Evolutionary conservation across 2,797 vertebrate genomes (phyloP).

Genomic region (Loris lydekkerianus): DNA sequence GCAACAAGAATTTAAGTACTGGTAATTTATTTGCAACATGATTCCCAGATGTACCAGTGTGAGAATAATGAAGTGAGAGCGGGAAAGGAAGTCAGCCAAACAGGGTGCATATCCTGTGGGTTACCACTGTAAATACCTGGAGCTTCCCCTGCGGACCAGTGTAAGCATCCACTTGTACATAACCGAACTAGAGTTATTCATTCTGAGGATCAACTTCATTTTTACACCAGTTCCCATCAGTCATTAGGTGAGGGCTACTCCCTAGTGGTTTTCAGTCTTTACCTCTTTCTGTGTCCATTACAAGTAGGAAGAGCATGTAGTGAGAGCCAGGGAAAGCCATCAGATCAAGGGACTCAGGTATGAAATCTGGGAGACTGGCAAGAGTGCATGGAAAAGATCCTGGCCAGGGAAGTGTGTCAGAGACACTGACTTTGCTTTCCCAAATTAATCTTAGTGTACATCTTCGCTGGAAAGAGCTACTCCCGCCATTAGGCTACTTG

Average conservation of each 20-base stretch:
- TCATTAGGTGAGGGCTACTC: not conserved
- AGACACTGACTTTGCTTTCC: not conserved
- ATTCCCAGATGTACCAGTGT: not conserved
- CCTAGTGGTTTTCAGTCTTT: not conserved
- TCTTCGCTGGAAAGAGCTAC: not conserved
- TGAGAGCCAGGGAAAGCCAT: not conserved
- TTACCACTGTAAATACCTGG: not conserved
- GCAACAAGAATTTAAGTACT: not conserved
- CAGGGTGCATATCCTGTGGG: not conserved
- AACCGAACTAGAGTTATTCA: not conserved
- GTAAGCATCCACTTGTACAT: not conserved
- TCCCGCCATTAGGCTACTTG: not conserved
- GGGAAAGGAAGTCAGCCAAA: not conserved
- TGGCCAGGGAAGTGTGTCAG: not conserved
- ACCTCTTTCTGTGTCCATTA: not conserved
- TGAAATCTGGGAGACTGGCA: not conserved
- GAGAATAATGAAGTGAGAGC: not conserved
- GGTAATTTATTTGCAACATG: not conserved
- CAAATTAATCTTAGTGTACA: not conserved
- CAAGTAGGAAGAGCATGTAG: not conserved
- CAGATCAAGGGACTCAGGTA: not conserved
- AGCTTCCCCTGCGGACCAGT: not conserved
- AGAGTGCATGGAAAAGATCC: not conserved
- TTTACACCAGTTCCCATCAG: not conserved
- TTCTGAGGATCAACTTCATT: not conserved